Conservation (phyloP, 2,797 vertebrate species). For the Onychomys torridus region DNA sequence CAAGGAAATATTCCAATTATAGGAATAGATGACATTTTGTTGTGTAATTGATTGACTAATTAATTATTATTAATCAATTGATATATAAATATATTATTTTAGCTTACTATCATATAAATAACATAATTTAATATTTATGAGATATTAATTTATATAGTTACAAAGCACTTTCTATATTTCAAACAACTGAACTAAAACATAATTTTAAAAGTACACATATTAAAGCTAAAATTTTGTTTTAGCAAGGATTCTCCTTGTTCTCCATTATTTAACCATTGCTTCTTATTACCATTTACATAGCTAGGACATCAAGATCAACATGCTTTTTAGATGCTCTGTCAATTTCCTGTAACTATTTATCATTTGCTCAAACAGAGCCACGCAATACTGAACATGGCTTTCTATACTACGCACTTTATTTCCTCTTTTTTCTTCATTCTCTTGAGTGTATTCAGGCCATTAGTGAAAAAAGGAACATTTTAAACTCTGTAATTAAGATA, state of each 20-base stretch:
- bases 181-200: neutral
- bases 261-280: neutral
- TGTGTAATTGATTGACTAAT: neutral
- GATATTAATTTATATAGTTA: neutral
- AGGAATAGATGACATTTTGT: neutral
- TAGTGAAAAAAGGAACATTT: neutral
- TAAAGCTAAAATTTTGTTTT: neutral
- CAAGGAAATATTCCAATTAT: neutral
- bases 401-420: neutral
- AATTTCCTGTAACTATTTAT: neutral
- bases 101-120: neutral
- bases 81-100: neutral
- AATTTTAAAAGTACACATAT: neutral
- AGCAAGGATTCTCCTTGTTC: neutral
- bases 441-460: neutral
- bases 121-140: neutral
- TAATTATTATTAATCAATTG: neutral
- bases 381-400: neutral
- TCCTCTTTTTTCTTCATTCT: neutral
- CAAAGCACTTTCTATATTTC: neutral
- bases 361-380: neutral
- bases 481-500: neutral
- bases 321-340: neutral
- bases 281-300: neutral
- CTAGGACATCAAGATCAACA: neutral